Base-by-base conservation (phyloP, 2,888 invertebrate genomes). In the Xanthia togata region DNA sequence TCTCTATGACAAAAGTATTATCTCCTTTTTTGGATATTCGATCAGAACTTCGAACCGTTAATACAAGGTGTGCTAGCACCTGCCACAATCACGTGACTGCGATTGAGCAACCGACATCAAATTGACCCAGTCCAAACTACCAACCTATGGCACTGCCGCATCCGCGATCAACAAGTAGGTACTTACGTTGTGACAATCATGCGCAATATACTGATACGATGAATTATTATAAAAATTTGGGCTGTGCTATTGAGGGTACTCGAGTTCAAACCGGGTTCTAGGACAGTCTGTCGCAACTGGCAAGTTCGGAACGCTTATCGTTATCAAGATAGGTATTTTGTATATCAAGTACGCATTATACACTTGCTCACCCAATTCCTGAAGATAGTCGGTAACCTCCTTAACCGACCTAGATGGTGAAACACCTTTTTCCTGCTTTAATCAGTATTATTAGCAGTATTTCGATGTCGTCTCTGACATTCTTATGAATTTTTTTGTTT, bases 201-300 rank as follows among this genome's bases (percentile, higher is more conserved):
- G 82, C 85, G 78, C 83, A 85, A 86, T 80, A 84, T 77, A 84
- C 82, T 90, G 90, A 91, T 91, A 91, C 86, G 86, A 81, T 82
- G 79, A 84, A 85, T 87, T 88, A 88, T 88, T 87, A 87, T 89
- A 84, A 88, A 89, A 91, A 92, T 92, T 93, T 91, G 90, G 92
- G 89, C 89, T 89, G 86, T 81, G 79, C 79, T 93, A 95, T 94
- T 94, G 93, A 94, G 96, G 95, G 92, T 93, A 96, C 93, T 94
- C 84, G 93, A 93, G 96, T 96, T 95, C 95, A 94, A 67, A 80
- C 82, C 81, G 93, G 92, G 96, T 96, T 96, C 96, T 96, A 96
- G 96, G 96, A 92, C 96, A 92, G 88, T 81, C 89, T 95, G 94
- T 93, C 95, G 95, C 94, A 94, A 95, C 92, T 80, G 81, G 89